Evolutionary conservation across 2,888 invertebrate genomes (phyloP).

Genomic region (Drosophila ezoana): DNA sequence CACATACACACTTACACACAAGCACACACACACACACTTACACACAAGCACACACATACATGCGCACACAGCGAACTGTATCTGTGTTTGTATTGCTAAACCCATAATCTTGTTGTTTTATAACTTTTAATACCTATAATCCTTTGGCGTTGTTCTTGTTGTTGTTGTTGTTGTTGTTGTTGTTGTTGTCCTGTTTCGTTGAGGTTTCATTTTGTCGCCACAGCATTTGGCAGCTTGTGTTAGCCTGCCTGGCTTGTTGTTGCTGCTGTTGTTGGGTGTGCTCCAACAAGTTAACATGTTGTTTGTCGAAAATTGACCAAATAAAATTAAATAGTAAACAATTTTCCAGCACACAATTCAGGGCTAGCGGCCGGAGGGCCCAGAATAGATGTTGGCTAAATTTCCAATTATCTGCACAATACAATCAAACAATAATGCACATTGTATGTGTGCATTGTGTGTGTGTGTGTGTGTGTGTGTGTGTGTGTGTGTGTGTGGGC

Average conservation of each 20-base stretch:
- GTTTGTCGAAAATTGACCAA: constrained; percentile 73
- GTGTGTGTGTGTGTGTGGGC: constrained; percentile 1
- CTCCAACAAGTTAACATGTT: constrained; percentile 68
- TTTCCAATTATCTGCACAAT: constrained; percentile 44
- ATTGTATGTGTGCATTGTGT: neutral
- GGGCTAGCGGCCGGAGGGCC: constrained; percentile 5
- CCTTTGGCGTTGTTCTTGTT: constrained; percentile 48
- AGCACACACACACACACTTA: constrained; percentile 9
- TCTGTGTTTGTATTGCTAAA: constrained; percentile 59
- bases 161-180: constrained; percentile 1
- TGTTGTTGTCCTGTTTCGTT: constrained; percentile 19
- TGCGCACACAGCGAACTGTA: constrained; percentile 8
- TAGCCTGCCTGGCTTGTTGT: constrained; percentile 25
- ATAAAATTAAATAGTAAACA: constrained; percentile 71
- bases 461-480: neutral
- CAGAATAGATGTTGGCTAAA: constrained; percentile 21
- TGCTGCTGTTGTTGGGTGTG: constrained; percentile 18
- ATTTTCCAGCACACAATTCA: constrained; percentile 44
- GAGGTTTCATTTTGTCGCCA: constrained; percentile 50
- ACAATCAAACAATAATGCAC: constrained; percentile 33
- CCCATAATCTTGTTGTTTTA: constrained; percentile 79
- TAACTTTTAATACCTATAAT: constrained; percentile 79
- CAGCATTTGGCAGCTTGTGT: constrained; percentile 46
- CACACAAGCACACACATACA: constrained; percentile 16
- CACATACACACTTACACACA: constrained; percentile 3